These are phyloP conservation scores for Eutolmus rufibarbis DNA, from an alignment of 2,888 invertebrate genomes.

Conservation along the genomic window DNA sequence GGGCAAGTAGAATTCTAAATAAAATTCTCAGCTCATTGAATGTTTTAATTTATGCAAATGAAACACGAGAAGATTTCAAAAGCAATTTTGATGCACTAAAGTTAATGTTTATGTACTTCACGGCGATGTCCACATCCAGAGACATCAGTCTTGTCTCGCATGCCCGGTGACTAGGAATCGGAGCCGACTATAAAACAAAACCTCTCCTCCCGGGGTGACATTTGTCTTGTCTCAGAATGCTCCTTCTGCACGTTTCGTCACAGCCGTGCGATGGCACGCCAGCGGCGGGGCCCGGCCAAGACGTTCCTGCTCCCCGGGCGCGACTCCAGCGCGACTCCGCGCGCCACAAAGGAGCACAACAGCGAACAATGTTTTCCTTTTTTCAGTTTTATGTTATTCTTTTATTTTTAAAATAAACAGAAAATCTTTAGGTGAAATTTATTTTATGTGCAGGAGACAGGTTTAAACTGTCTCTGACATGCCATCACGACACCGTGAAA, in stretches of 20 bases:
- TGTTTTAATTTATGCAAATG: constrained; percentile 34
- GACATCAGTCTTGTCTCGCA: constrained; percentile 20
- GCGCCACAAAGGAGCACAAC: not conserved
- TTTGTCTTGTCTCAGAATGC: constrained; percentile 30
- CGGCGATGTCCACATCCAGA: constrained; percentile 24
- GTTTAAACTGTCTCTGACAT: constrained; percentile 40
- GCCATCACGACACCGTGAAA: constrained; percentile 38
- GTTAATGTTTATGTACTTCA: constrained; percentile 34
- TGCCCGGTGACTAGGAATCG: constrained; percentile 37
- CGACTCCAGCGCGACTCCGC: not conserved
- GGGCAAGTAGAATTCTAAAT: not conserved
- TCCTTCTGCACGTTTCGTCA: constrained; percentile 28
- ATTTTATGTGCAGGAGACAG: constrained; percentile 41
- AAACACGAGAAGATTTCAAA: constrained; percentile 36
- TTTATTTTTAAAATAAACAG: not conserved
- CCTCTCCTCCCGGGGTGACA: constrained; percentile 11
- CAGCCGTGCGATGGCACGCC: not conserved
- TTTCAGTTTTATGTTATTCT: not conserved
- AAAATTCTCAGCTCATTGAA: constrained; percentile 19
- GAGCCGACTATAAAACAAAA: constrained; percentile 36
- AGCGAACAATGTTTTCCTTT: not conserved
- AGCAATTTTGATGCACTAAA: constrained; percentile 25
- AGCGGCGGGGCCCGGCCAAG: not conserved
- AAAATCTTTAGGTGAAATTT: constrained; percentile 42
- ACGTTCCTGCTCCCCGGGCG: not conserved